A percentile compares a stretch with the other conserved stretches of the same genome.
phyloP scores from a whole-genome alignment of 2,888 invertebrate genomes.

The Metopia argyrocephala region DNA sequence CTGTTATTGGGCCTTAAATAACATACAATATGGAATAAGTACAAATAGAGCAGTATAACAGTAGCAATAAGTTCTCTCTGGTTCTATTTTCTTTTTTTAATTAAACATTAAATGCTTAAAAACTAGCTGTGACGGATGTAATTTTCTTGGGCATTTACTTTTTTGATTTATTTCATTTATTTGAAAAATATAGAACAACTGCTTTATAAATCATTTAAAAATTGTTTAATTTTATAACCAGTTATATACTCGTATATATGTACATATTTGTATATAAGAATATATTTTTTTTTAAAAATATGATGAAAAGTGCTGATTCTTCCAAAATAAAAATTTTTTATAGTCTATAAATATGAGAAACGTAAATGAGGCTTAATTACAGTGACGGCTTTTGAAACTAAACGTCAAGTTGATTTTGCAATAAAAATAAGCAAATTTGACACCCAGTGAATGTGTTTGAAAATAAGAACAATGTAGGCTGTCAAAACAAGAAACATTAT shows the following conservation, averaged over 20 bases:
- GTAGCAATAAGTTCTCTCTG: conserved; percentile 17
- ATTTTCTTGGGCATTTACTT: not conserved
- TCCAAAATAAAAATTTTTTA: not conserved
- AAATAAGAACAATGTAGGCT: not conserved
- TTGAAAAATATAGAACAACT: not conserved
- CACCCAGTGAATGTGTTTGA: not conserved
- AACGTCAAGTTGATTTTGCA: not conserved
- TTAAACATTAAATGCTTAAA: not conserved
- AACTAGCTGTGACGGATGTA: conserved; percentile 15
- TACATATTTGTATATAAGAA: too few relatives aligned
- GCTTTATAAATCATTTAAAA: not conserved
- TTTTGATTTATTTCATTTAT: not conserved
- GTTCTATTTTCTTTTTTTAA: not conserved
- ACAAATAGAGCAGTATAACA: conserved; percentile 1
- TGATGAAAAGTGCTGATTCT: too few relatives aligned
- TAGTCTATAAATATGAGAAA: not conserved
- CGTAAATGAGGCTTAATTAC: not conserved
- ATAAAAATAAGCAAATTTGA: not conserved
- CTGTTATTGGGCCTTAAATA: conserved; percentile 1
- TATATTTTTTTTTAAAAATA: too few relatives aligned
- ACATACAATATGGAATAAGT: not conserved
- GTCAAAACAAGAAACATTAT: too few relatives aligned
- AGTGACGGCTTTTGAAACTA: not conserved
- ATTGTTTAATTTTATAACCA: too few relatives aligned
- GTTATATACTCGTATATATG: too few relatives aligned